Evolutionary conservation across 2,797 vertebrate species (phyloP), one percentile per base, ranked within the genome.

Genomic region (Poecilia picta): DNA sequence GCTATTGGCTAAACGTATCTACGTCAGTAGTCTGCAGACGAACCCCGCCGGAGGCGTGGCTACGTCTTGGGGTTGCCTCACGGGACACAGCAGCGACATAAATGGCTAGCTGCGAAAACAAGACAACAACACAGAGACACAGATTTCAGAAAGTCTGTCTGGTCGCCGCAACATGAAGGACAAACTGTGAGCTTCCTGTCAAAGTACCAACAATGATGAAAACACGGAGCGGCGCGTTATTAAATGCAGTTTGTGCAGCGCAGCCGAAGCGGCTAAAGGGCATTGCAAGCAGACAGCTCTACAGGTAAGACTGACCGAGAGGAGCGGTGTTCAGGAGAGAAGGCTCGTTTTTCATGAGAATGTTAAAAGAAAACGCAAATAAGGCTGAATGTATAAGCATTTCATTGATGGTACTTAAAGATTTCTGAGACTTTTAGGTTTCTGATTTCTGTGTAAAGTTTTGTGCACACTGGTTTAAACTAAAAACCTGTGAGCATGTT

Each of bases 221-320:
- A 81, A 78, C 87, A 15, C 28, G 94, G 49, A 87, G 85, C 73
- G 79, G 74, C 0, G 78, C 78, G 8, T 43, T 85, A 31, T 53
- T 79, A 1, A 82, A 51, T 47, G 83, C 83, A 23, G 86, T 85
- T 3, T 73, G 81, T 1, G 73, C 82, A 0, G 81, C 81, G 73
- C 78, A 85, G 68, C 39, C 85, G 33, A 87, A 83, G 39, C 81
- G 85, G 78, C 43, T 90, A 20, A 84, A 86, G 64, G 89, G 84
- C 83, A 36, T 82, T 7, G 47, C 76, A 4, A 78, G 23, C 45
- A 89, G 91, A 62, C 79, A 79, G 31, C 84, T 91, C 6, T 94
- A 95, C 93, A 94, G 93, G 95, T 95, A 57, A 91, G 87, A 72
- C 2, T 13, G 18, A 45, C 72, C 13, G n/a, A 31, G 28, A 28